Conservation (phyloP, 1,140 invertebrate species). For the Atta texana region DNA sequence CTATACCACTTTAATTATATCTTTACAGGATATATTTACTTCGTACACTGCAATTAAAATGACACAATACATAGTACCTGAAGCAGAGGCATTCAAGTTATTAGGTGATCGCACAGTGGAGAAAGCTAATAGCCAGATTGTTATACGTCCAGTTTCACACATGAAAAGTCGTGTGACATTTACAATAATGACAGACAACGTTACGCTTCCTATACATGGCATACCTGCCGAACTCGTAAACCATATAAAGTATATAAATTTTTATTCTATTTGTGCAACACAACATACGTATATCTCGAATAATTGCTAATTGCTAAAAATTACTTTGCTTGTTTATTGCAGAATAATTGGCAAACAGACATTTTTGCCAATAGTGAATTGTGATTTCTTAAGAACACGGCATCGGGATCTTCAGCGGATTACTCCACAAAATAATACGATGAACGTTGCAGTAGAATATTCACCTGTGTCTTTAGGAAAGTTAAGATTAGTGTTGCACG, state of each 20-base stretch:
- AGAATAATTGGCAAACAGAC: slow-evolving; percentile 89
- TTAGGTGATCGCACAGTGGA: slow-evolving; percentile 85
- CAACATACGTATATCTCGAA: too few species aligned
- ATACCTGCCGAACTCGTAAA: slow-evolving; percentile 88
- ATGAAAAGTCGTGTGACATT: slow-evolving; percentile 88
- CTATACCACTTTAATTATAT: slow-evolving; percentile 41
- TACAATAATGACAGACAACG: slow-evolving; percentile 89
- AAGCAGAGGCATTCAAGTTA: slow-evolving; percentile 92
- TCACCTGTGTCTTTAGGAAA: slow-evolving; percentile 90
- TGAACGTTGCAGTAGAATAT: slow-evolving; percentile 88
- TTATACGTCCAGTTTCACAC: slow-evolving; percentile 86
- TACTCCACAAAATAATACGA: slow-evolving; percentile 86
- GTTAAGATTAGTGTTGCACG: slow-evolving; percentile 91
- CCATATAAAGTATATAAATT: slow-evolving; percentile 86
- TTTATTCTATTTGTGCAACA: not conserved
- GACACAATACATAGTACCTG: slow-evolving; percentile 91
- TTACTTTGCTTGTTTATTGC: slow-evolving; percentile 72
- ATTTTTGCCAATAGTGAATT: slow-evolving; percentile 94
- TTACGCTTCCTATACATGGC: slow-evolving; percentile 87
- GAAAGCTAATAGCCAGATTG: slow-evolving; percentile 64
- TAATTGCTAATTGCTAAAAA: not conserved
- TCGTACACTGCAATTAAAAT: slow-evolving; percentile 88
- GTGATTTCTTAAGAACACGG: slow-evolving; percentile 93
- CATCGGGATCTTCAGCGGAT: slow-evolving; percentile 91
- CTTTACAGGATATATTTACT: slow-evolving; percentile 85